Evolutionary conservation across 2,797 vertebrate genomes (phyloP).

Genomic region (Neosilurus mollespiculum): DNA sequence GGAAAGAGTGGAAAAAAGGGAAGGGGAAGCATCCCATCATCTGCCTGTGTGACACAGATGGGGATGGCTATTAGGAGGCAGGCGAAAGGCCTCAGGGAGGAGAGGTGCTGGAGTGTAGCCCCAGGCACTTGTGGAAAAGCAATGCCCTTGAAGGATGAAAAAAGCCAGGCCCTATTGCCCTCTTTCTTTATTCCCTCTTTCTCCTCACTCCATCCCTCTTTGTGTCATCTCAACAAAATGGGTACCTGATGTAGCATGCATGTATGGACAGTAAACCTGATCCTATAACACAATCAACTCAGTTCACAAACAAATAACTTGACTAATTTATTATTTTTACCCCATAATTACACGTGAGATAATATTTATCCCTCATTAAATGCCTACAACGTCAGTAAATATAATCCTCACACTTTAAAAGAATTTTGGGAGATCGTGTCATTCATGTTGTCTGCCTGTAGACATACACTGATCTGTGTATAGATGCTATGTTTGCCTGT

Average conservation of each 20-base stretch:
- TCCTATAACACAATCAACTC: not conserved
- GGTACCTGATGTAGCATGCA: conserved; percentile 66
- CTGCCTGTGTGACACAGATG: conserved; percentile 99
- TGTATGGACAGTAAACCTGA: conserved; percentile 22
- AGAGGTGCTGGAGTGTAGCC: conserved; percentile 98
- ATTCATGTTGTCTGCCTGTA: conserved; percentile 21
- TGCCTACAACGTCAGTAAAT: conserved; percentile 55
- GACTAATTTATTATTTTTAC: conserved; percentile 74
- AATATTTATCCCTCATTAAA: conserved; percentile 75
- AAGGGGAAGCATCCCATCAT: conserved; percentile 95
- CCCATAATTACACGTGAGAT: conserved; percentile 68
- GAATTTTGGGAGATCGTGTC: conserved; percentile 19
- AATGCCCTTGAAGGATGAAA: conserved; percentile 85
- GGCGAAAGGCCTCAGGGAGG: conserved; percentile 96
- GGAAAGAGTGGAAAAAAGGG: conserved; percentile 62
- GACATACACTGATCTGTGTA: conserved; percentile 5
- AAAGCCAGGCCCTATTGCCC: conserved; percentile 58
- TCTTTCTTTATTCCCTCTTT: conserved; percentile 48
- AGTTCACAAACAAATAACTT: conserved; percentile 48
- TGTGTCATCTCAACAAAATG: conserved; percentile 59
- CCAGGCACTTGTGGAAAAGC: conserved; percentile 94
- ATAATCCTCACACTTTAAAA: conserved; percentile 10
- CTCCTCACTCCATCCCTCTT: conserved; percentile 39
- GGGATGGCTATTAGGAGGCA: conserved; percentile 98
- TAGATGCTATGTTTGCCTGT: conserved; percentile 48